A percentile compares a stretch with the other conserved stretches of the same genome.
Evolutionary conservation across 2,113 vertebrate genomes (phyloP).

Genomic region (Abramis brama): DNA sequence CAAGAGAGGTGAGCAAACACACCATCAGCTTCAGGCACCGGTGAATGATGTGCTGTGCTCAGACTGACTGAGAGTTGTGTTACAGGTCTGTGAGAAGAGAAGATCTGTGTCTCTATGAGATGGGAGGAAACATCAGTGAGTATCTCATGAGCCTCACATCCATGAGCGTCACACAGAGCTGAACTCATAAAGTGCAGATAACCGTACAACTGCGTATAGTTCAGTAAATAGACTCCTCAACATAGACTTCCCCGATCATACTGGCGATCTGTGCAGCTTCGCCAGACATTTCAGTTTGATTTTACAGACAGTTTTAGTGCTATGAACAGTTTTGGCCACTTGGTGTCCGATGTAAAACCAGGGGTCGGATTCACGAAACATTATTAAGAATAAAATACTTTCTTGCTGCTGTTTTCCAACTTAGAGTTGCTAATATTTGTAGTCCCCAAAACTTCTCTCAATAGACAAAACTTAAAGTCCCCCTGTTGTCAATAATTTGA

Average conservation of each 20-base stretch:
- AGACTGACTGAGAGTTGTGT: conserved; percentile 6
- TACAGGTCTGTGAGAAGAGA: conserved; percentile 78
- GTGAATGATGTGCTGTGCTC: background rate
- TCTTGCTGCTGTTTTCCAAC: no score
- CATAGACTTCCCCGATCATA: no score
- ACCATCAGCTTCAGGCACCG: background rate
- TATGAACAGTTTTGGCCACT: background rate
- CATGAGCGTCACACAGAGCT: conserved; percentile 11
- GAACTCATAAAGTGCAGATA: background rate
- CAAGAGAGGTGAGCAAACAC: conserved; percentile 82
- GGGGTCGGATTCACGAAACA: background rate
- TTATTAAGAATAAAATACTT: background rate
- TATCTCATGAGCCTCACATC: conserved; percentile 13
- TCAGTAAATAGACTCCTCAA: no score
- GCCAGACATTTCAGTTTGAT: background rate
- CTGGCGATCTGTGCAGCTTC: background rate
- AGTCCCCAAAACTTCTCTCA: no score
- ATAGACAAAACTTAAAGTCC: no score
- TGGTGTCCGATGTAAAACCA: background rate
- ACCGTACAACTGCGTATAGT: no score
- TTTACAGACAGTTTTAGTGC: background rate
- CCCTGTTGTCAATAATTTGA: no score
- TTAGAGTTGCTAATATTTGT: no score
- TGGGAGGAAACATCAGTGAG: conserved; percentile 99
- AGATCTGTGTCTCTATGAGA: conserved; percentile 92